Conservation (phyloP, 2,113 vertebrate species). For the Sciurus niger region DNA sequence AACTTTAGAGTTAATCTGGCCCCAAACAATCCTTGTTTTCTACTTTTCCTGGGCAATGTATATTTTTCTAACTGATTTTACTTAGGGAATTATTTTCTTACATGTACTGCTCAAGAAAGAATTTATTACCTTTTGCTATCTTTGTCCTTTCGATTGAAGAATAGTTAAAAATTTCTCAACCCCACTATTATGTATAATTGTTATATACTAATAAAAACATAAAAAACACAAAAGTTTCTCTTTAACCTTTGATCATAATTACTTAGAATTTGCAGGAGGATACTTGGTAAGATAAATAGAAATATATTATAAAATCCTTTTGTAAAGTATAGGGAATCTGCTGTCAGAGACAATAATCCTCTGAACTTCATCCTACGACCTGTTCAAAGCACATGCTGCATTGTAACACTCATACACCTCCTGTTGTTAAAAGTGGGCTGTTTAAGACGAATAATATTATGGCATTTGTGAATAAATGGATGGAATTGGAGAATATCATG, state of each 20-base stretch:
- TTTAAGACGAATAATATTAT: background rate
- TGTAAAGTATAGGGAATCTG: background rate
- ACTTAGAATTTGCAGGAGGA: conserved; percentile 43
- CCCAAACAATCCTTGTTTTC: background rate
- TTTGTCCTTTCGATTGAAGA: background rate
- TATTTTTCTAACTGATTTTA: background rate
- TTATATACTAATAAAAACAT: background rate
- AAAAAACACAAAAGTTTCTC: background rate
- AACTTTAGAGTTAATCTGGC: conserved; percentile 57
- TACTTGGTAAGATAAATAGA: conserved; percentile 40
- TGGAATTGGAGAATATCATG: too few species aligned
- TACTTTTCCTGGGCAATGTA: background rate
- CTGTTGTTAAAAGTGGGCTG: background rate
- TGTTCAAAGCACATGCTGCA: background rate
- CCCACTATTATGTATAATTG: background rate
- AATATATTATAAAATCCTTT: conserved; percentile 15
- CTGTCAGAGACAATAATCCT: background rate
- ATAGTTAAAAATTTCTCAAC: background rate
- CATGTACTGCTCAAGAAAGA: background rate
- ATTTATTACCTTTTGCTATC: background rate
- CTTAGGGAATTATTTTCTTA: conserved; percentile 30
- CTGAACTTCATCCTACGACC: background rate
- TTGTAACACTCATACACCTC: background rate
- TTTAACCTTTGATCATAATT: conserved; percentile 16
- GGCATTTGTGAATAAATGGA: too few species aligned